These are phyloP conservation scores for Numenius phaeopus DNA, from an alignment of 2,797 vertebrate species.

Conservation along the genomic window DNA sequence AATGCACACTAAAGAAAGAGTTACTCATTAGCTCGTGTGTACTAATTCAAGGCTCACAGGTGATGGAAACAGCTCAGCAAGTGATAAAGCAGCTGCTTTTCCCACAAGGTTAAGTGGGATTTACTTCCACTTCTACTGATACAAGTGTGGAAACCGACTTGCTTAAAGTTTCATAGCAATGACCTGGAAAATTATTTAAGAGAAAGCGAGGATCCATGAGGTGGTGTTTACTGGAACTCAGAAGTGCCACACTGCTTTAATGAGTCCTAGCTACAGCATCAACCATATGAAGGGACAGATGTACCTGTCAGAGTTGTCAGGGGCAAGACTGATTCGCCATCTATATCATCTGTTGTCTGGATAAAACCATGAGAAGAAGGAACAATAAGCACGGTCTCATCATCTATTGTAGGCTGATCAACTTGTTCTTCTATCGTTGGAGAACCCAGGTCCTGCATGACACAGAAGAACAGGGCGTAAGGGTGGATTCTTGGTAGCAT, in stretches of 20 bases:
- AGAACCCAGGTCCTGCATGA: slow-evolving; percentile 82
- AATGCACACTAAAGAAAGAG: not conserved
- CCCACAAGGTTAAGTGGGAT: not conserved
- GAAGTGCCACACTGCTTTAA: not conserved
- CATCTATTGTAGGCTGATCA: slow-evolving; percentile 84
- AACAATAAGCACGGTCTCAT: slow-evolving; percentile 90
- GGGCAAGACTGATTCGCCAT: slow-evolving; percentile 84
- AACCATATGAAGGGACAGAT: not conserved
- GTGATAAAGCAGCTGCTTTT: not conserved
- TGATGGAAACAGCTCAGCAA: not conserved
- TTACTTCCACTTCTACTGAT: not conserved
- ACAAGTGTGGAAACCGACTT: not conserved
- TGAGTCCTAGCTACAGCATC: not conserved
- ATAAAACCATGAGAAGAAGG: slow-evolving; percentile 93
- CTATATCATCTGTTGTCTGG: slow-evolving; percentile 82
- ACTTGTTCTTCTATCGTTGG: slow-evolving; percentile 82
- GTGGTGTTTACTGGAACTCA: not conserved
- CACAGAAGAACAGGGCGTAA: not conserved
- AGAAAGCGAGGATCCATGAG: not conserved
- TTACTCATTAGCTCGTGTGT: not conserved
- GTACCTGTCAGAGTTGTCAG: slow-evolving; percentile 88
- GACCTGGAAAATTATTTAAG: not conserved
- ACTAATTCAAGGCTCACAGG: not conserved
- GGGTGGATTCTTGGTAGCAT: not conserved
- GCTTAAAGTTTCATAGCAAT: not conserved